A percentile compares a stretch with the other conserved stretches of the same genome.
Evolutionary conservation across 2,888 invertebrate genomes (phyloP).

Genomic region (Phoenoteleia sp.): DNA sequence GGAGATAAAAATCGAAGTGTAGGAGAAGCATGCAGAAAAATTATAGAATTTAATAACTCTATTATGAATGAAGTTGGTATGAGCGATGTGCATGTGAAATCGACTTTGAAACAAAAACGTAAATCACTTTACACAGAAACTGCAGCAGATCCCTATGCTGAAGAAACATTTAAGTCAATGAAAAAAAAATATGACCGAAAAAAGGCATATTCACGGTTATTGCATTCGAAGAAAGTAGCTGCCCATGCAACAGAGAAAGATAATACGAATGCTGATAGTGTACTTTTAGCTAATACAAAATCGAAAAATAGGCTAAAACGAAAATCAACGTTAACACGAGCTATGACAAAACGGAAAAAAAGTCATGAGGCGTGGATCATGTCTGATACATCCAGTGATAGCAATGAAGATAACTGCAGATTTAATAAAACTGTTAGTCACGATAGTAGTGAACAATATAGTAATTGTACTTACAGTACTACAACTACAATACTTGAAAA

Average conservation of each 20-base stretch:
- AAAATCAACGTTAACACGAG: not conserved
- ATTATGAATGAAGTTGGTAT: slow-evolving; percentile 21
- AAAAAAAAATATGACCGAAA: slow-evolving; percentile 7
- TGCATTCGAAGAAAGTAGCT: not conserved
- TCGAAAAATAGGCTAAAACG: not conserved
- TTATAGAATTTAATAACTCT: slow-evolving; percentile 45
- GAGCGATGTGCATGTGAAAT: not conserved
- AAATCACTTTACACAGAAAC: not conserved
- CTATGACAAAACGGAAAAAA: not conserved
- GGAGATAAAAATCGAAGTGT: slow-evolving; percentile 5
- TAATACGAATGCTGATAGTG: too few relatives aligned
- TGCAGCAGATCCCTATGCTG: not conserved
- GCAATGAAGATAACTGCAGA: not conserved
- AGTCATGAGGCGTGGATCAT: too few relatives aligned
- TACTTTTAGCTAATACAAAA: too few relatives aligned
- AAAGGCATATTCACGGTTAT: not conserved
- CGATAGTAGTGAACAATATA: too few relatives aligned
- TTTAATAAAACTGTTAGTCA: not conserved
- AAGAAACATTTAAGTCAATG: not conserved
- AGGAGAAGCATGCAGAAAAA: slow-evolving; percentile 43
- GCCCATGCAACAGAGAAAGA: too few relatives aligned
- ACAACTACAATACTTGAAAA: too few relatives aligned
- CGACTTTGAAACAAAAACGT: not conserved
- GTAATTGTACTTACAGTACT: too few relatives aligned
- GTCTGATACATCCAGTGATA: not conserved